These are phyloP conservation scores for Caenorhabditis panamensis DNA, from an alignment of 2,888 invertebrate genomes.

Conservation along the genomic window DNA sequence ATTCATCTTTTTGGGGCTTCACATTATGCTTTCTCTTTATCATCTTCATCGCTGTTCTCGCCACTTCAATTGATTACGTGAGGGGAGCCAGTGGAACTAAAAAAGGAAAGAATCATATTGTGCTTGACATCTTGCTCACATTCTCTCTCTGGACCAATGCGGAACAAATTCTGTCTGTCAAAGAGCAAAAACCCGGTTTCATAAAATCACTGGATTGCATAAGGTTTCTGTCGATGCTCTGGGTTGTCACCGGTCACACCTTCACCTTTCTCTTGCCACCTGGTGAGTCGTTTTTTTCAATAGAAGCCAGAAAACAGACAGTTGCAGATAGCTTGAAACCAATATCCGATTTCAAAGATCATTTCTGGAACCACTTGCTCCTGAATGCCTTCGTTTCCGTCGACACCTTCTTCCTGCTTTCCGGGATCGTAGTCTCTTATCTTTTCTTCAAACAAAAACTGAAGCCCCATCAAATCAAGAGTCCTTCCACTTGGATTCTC, in stretches of 20 bases:
- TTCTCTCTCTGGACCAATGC: slow-evolving; percentile 65
- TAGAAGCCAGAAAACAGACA: no score
- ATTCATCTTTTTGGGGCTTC: slow-evolving; percentile 41
- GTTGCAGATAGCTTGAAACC: slow-evolving; percentile 43
- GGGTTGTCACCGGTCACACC: slow-evolving; percentile 69
- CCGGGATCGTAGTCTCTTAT: slow-evolving; percentile 72
- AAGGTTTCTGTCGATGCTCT: slow-evolving; percentile 71
- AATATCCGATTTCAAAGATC: slow-evolving; percentile 7
- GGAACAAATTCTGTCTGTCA: slow-evolving; percentile 42
- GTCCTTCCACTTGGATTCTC: slow-evolving; percentile 54
- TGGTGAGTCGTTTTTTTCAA: slow-evolving; percentile 12
- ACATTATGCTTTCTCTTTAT: slow-evolving; percentile 32
- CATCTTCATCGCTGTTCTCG: slow-evolving; percentile 1
- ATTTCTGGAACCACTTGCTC: slow-evolving; percentile 50
- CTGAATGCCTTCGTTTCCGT: slow-evolving; percentile 68
- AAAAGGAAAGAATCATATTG: background rate
- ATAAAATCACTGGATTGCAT: slow-evolving; percentile 71
- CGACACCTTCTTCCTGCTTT: slow-evolving; percentile 74
- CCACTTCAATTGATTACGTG: slow-evolving; percentile 30
- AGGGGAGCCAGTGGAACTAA: background rate
- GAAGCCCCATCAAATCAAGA: slow-evolving; percentile 13
- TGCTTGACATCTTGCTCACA: slow-evolving; percentile 25
- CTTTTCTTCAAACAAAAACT: slow-evolving; percentile 66
- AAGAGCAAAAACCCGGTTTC: slow-evolving; percentile 60
- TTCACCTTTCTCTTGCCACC: slow-evolving; percentile 22